These are phyloP conservation scores for Oncorhynchus masou DNA, from an alignment of 2,113 vertebrate species.

Conservation along the genomic window DNA sequence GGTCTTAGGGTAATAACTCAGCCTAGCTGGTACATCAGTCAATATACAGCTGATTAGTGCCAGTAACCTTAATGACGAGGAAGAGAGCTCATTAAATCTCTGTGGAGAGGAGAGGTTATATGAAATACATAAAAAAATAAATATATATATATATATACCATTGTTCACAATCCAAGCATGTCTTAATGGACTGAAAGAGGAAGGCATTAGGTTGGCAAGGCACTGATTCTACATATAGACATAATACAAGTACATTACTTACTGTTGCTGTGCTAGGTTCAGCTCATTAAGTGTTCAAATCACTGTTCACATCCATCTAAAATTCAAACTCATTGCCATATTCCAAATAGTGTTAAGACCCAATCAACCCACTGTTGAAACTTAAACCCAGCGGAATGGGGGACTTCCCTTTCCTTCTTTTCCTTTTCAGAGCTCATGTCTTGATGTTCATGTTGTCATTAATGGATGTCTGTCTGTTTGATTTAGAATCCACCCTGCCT, in stretches of 20 bases:
- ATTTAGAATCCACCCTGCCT: background rate
- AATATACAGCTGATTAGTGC: background rate
- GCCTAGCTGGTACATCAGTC: background rate
- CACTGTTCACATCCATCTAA: background rate
- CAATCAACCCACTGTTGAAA: background rate
- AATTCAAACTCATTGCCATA: background rate
- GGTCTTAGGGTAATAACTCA: background rate
- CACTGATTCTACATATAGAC: background rate
- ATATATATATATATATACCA: background rate
- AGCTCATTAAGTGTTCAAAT: background rate
- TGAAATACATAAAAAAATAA: too few species aligned
- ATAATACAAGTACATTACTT: background rate
- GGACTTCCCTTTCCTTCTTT: conserved; percentile 16
- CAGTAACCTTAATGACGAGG: background rate
- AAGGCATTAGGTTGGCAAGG: background rate
- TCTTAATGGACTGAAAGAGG: background rate
- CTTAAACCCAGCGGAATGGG: background rate
- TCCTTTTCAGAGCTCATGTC: conserved; percentile 33
- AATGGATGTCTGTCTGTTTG: conserved; percentile 39
- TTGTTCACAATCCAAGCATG: conserved; percentile 1
- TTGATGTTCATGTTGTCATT: conserved; percentile 21
- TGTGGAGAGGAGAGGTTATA: background rate
- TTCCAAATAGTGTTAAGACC: background rate
- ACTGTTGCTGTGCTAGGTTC: background rate
- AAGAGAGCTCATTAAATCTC: background rate